Evolutionary conservation across 2,888 invertebrate genomes (phyloP).

Genomic region (Diaprepes abbreviatus): DNA sequence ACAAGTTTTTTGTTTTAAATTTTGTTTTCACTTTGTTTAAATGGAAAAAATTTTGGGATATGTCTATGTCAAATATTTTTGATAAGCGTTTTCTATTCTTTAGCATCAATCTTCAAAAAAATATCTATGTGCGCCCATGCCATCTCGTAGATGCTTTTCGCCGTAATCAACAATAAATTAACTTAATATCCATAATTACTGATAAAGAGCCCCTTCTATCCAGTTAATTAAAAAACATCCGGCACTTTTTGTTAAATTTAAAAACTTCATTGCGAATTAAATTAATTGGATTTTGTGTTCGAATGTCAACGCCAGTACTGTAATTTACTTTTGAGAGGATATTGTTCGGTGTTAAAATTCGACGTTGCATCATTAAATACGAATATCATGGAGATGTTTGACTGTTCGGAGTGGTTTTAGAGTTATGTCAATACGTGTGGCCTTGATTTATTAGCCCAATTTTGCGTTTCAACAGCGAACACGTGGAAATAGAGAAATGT

Average conservation of each 20-base stretch:
- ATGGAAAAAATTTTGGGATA: too few relatives aligned
- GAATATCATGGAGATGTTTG: constrained; percentile 31
- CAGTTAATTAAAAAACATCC: constrained; percentile 41
- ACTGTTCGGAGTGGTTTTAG: constrained; percentile 35
- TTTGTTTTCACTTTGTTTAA: too few relatives aligned
- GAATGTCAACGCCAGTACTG: constrained; percentile 40
- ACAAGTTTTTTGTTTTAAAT: too few relatives aligned
- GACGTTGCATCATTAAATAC: constrained; percentile 44
- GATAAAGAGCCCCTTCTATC: constrained; percentile 17
- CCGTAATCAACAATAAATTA: constrained; percentile 18
- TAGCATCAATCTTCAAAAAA: too few relatives aligned
- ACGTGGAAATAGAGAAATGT: too few relatives aligned
- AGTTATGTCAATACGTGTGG: constrained; percentile 10
- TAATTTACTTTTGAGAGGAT: constrained; percentile 39
- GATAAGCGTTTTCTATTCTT: too few relatives aligned
- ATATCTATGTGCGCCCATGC: too few relatives aligned
- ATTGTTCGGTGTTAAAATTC: constrained; percentile 40
- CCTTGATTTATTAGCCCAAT: background rate
- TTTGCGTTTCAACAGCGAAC: background rate
- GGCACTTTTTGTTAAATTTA: constrained; percentile 40
- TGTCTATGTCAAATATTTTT: too few relatives aligned
- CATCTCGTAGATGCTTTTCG: too few relatives aligned
- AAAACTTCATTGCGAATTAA: constrained; percentile 46
- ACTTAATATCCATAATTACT: constrained; percentile 2
- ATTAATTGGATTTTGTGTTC: constrained; percentile 46